Percentiles rank a stretch among this genome's conserved stretches.
phyloP scores from a whole-genome alignment of 2,797 vertebrate species.

The Phataginus tricuspis region DNA sequence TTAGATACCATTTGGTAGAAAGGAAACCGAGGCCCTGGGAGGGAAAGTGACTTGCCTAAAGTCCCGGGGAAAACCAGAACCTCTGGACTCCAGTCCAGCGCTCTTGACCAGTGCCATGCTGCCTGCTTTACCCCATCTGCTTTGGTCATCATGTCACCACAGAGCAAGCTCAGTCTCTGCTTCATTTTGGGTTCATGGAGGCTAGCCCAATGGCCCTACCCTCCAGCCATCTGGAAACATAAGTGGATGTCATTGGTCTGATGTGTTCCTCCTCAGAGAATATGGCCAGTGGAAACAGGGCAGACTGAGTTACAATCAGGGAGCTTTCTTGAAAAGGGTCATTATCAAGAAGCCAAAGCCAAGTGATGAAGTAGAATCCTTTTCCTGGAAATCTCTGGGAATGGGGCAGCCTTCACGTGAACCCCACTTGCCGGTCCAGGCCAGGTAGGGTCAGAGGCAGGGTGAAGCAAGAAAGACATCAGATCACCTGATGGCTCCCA shows the following conservation, averaged over 20 bases:
- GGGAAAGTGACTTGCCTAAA: background rate
- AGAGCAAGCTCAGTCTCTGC: background rate
- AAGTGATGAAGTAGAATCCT: background rate
- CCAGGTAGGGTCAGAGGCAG: background rate
- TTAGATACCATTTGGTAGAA: background rate
- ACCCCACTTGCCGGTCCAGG: background rate
- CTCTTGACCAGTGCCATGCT: background rate
- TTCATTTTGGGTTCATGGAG: background rate
- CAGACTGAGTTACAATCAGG: background rate
- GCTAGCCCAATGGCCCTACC: background rate
- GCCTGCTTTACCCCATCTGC: background rate
- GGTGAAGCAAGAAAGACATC: background rate
- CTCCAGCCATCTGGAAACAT: constrained; percentile 39
- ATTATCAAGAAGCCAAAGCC: constrained; percentile 5
- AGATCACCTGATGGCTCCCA: background rate
- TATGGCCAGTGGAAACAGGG: background rate
- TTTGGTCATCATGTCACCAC: background rate
- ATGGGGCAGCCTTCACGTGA: background rate
- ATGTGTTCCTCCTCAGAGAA: constrained; percentile 23
- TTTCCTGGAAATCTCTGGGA: constrained; percentile 31
- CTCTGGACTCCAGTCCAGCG: background rate
- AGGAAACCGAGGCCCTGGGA: background rate
- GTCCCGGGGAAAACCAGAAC: background rate
- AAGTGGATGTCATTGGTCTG: background rate
- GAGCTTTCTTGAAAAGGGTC: constrained; percentile 10